Evolutionary conservation across 2,113 vertebrate species (phyloP), one percentile per base, ranked within the genome.

Genomic region (Ammodytes marinus): DNA sequence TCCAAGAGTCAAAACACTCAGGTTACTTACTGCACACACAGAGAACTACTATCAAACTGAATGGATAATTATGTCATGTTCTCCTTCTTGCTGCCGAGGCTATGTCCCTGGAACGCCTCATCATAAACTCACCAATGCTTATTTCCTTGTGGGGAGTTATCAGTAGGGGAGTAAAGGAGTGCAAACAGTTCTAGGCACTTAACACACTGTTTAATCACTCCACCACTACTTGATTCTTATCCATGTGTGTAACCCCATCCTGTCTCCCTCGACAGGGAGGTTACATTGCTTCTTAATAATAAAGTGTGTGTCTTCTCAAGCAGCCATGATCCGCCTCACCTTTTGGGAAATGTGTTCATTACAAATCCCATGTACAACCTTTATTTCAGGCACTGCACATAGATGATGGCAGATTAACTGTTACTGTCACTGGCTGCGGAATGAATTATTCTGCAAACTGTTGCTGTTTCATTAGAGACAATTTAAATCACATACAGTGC

Each of bases 211-310:
- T 70, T 79, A 80, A 85, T 80, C 83, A 77, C 67, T 74, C 39
- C 54, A 8, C 42, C 42, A 50, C 69, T 70, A 74, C 35, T 65
- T 79, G 13, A 64, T 82, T 78, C 76, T 63, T 40, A 61, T 55
- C 19, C 27, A 10, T 8, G 39, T 60, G 68, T 90, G 86, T 71
- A 88, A 90, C 78, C 66, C 27, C 63, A 27, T 55, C 66, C 57
- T 71, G 70, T 91, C 78, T 61, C 42, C 42, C 73, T 79, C n/a
- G 59, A 52, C 42, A 17, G 58, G 63, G 74, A 82, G 90, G 88
- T 89, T 84, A 89, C 90, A 89, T 54, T 57, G 78, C 76, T 82
- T 4, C 63, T 68, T 77, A 66, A 73, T 91, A 93, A 92, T 89
- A 87, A 84, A 55, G 66, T 70, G 76, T 79, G 46, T 85, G 68